Base-by-base conservation (phyloP, 1,140 invertebrate genomes). In the Eumeta japonica region DNA sequence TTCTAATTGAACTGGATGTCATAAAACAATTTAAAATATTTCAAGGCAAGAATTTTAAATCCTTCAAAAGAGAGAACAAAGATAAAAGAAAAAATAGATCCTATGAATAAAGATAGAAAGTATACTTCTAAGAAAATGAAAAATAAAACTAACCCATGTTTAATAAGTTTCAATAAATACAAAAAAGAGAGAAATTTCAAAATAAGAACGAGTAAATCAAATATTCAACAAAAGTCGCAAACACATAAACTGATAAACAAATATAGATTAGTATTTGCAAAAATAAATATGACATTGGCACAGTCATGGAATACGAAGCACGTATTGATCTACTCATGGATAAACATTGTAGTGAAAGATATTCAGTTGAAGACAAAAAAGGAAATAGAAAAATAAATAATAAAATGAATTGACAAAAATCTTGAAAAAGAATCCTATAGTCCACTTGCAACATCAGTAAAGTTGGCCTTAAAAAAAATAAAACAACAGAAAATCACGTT, bases 371-470 rank as follows among this genome's bases (percentile, higher is more conserved):
- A 35, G 63, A 72, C 39, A 58, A 57, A 55, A 58, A 50, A 37
- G n/a, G 59, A 65, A 38, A 65, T 62, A 33, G 58, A 59, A 40
- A 19, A 53, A 17, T 55, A 70, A 50, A 43, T 66, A 34, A 10
- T 41, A 15, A 59, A 61, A 42, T 53, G 66, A 45, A 31, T 67
- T 10, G 37, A 66, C 4, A 49, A 52, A 37, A 48, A 60, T 14
- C 20, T 66, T 19, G 62, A 61, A 36, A 55, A 66, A 45, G 59
- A 66, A 48, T 63, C 62, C 9, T 53, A 54, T 20, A 60, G 54
- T 28, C 62, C 61, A n/a, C n/a, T n/a, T n/a, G n/a, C n/a, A n/a
- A n/a, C n/a, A n/a, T n/a, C n/a, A n/a, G n/a, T n/a, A n/a, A n/a
- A n/a, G n/a, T n/a, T n/a, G n/a, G n/a, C n/a, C n/a, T n/a, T n/a